phyloP scores from a whole-genome alignment of 2,113 vertebrate genomes.

The Amphiprion percula region DNA sequence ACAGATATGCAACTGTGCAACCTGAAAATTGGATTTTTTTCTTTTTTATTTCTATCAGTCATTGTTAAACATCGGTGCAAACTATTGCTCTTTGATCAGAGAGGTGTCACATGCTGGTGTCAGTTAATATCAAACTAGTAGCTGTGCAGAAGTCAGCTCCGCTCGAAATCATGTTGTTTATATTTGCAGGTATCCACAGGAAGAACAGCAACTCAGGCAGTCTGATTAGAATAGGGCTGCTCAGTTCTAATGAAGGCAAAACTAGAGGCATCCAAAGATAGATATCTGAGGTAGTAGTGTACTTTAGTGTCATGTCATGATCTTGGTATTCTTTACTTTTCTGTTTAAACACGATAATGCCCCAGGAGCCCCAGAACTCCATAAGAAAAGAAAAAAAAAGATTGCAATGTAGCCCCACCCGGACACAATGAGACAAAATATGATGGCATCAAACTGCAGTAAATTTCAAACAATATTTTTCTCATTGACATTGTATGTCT shows the following conservation, averaged over 20 bases:
- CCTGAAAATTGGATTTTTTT: constrained; percentile 28
- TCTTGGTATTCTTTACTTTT: not conserved
- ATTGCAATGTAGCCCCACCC: no score
- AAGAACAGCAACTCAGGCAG: not conserved
- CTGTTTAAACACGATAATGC: not conserved
- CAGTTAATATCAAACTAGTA: not conserved
- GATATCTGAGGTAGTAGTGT: no score
- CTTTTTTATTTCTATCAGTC: constrained; percentile 1
- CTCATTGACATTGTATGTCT: no score
- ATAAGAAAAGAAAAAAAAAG: no score
- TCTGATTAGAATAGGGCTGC: not conserved
- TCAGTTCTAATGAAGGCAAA: not conserved
- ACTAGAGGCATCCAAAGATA: no score
- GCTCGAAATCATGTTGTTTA: not conserved
- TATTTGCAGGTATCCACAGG: not conserved
- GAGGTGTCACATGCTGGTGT: not conserved
- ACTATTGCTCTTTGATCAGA: constrained; percentile 18
- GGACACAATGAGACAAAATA: no score
- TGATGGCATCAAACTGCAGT: no score
- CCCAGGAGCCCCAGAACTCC: no score
- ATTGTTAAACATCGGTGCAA: constrained; percentile 23
- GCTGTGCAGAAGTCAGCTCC: constrained; percentile 8
- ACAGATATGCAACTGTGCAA: constrained; percentile 24
- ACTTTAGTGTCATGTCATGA: not conserved
- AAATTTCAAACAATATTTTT: no score